Evolutionary conservation across 2,113 vertebrate species (phyloP).

Genomic region (Chlamydotis undulata): DNA sequence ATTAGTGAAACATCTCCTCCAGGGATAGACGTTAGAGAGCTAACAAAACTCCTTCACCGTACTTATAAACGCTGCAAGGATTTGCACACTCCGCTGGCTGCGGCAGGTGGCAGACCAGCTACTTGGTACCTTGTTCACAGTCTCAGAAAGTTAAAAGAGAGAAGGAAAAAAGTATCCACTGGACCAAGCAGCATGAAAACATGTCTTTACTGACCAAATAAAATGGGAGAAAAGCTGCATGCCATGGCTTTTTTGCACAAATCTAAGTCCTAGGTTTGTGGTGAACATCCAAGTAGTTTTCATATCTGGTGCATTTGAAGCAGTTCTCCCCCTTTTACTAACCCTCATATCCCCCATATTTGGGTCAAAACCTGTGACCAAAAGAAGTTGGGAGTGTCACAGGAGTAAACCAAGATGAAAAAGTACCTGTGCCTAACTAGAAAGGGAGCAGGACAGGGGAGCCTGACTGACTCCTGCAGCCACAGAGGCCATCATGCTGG

Average conservation of each 20-base stretch:
- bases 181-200: neutral
- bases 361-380: neutral
- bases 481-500: neutral
- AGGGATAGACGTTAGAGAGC: neutral
- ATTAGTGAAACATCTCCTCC: slow-evolving; percentile 53
- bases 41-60: slow-evolving; percentile 14
- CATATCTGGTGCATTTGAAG: neutral
- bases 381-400: fast-evolving
- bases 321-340: neutral
- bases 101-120: neutral
- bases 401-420: neutral
- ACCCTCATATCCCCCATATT: neutral
- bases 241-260: neutral
- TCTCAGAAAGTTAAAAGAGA: neutral
- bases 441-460: neutral
- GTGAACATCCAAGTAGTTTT: neutral
- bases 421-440: neutral
- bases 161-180: neutral
- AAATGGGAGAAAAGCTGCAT: neutral
- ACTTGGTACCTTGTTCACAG: neutral
- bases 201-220: neutral
- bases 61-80: neutral
- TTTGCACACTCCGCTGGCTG: neutral
- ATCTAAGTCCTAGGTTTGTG: neutral
- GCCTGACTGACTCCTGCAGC: fast-evolving